A percentile compares a stretch with the other conserved stretches of the same genome.
Conservation (phyloP, 1,140 invertebrate species). For the Rhizoglyphus robini region DNA sequence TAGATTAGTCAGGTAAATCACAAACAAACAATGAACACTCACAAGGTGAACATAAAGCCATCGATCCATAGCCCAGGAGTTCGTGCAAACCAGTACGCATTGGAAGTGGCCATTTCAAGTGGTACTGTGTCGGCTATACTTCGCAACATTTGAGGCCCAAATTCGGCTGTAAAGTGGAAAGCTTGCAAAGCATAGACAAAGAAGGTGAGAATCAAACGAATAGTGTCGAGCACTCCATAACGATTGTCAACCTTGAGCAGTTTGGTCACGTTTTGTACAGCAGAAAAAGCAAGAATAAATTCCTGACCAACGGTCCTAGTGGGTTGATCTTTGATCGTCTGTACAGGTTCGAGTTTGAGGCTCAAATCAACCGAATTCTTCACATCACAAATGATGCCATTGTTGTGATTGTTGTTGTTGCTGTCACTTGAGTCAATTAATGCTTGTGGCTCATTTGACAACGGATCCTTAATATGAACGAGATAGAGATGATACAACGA, state of each 20-base stretch:
- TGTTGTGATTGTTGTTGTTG: not conserved
- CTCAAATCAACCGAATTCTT: not conserved
- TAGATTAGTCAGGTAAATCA: not conserved
- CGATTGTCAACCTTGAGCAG: not conserved
- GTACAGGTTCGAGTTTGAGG: not conserved
- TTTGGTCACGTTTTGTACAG: not conserved
- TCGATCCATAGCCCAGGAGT: conserved; percentile 8
- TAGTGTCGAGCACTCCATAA: not conserved
- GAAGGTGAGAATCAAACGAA: not conserved
- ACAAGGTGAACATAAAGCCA: conserved; percentile 3
- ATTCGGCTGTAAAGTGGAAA: not conserved
- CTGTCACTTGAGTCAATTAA: too few species aligned
- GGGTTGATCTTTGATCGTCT: not conserved
- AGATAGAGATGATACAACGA: not conserved
- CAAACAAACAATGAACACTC: not conserved
- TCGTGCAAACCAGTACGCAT: not conserved
- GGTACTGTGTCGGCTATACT: not conserved
- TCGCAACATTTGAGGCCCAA: not conserved
- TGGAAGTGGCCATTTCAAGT: not conserved
- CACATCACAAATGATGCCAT: not conserved
- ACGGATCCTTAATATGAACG: not conserved
- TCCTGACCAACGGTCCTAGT: not conserved
- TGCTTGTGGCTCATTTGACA: too few species aligned
- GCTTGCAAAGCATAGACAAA: not conserved
- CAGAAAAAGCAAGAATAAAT: not conserved